These are phyloP conservation scores for Meloidogyne chitwoodi DNA, from an alignment of 1,140 invertebrate genomes.

Conservation along the genomic window DNA sequence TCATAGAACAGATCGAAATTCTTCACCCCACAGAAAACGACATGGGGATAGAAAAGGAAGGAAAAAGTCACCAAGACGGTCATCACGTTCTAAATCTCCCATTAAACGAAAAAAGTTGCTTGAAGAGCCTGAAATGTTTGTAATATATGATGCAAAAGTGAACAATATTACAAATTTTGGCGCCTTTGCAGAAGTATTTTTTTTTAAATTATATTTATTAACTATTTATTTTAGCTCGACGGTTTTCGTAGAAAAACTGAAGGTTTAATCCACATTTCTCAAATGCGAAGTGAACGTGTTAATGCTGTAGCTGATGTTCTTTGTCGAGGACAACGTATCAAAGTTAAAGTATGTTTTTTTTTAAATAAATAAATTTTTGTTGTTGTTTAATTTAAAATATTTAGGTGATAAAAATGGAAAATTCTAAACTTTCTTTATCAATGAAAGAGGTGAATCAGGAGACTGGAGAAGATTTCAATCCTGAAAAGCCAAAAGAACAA, in stretches of 20 bases:
- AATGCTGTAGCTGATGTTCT: conserved; percentile 91
- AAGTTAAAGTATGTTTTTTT: conserved; percentile 72
- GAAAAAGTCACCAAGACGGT: neutral
- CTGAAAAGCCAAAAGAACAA: conserved; percentile 63
- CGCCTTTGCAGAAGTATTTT: conserved; percentile 78
- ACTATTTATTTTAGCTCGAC: conserved; percentile 67
- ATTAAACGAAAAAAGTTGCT: conserved; percentile 56
- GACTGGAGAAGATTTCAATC: conserved; percentile 88
- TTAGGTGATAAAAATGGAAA: conserved; percentile 79
- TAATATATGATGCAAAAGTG: conserved; percentile 89
- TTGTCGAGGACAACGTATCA: conserved; percentile 72
- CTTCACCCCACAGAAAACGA: neutral
- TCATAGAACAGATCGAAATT: neutral
- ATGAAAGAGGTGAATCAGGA: conserved; percentile 97
- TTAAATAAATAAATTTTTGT: conserved; percentile 59
- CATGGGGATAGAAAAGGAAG: neutral
- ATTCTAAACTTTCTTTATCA: conserved; percentile 76
- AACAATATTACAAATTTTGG: conserved; percentile 93
- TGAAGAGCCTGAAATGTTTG: conserved; percentile 62
- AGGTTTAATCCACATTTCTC: conserved; percentile 94
- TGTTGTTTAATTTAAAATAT: neutral
- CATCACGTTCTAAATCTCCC: conserved; percentile 51
- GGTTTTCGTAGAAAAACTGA: conserved; percentile 80
- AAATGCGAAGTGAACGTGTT: conserved; percentile 82
- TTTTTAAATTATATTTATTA: conserved; percentile 9